phyloP scores from a whole-genome alignment of 1,140 invertebrate genomes.

The Brachionus paranguensis region DNA sequence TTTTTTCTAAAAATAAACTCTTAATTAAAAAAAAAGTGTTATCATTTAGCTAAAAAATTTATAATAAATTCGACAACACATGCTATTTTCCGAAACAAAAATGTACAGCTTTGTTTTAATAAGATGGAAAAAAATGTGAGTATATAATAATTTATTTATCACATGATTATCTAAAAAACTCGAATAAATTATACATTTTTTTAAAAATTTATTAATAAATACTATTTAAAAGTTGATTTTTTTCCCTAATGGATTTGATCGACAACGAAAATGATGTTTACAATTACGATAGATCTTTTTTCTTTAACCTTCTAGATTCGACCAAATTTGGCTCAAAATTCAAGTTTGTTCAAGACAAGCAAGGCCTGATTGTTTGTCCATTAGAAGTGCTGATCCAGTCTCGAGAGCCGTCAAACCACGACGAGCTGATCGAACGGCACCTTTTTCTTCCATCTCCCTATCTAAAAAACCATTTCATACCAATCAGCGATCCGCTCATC shows the following conservation, averaged over 20 bases:
- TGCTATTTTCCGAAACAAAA: not conserved
- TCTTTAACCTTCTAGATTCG: conserved; percentile 21
- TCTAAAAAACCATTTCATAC: conserved; percentile 33
- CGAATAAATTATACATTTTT: not conserved
- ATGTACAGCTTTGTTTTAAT: not conserved
- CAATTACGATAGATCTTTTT: conserved; percentile 6
- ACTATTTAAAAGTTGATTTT: not conserved
- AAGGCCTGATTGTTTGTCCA: conserved; percentile 20
- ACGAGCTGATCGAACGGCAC: not conserved
- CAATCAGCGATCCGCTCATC: not conserved
- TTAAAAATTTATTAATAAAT: not conserved
- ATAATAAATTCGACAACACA: not conserved
- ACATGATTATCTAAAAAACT: not conserved
- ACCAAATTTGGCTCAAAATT: conserved; percentile 16
- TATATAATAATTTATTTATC: not conserved
- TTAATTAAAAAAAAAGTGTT: not conserved
- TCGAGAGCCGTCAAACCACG: not conserved
- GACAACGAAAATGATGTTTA: conserved; percentile 7
- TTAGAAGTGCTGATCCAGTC: not conserved
- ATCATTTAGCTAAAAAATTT: not conserved
- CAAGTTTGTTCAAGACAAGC: not conserved
- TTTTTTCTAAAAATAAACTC: not conserved
- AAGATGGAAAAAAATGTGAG: not conserved
- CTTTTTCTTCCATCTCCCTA: conserved; percentile 35
- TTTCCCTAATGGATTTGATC: not conserved